Evolutionary conservation across 2,888 invertebrate genomes (phyloP).

Genomic region (Polylopha cassiicola): DNA sequence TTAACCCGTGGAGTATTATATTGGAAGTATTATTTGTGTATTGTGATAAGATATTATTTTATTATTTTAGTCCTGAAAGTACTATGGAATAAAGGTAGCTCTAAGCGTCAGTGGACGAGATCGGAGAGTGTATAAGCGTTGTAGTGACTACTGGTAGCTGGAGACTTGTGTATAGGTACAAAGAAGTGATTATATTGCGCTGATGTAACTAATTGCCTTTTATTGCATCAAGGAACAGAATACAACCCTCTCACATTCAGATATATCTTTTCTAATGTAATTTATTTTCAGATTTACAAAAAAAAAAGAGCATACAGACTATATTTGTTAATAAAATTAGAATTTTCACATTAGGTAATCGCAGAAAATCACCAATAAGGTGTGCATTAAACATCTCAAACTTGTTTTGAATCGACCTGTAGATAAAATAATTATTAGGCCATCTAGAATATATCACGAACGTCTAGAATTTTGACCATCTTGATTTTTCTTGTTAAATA

Average conservation of each 20-base stretch:
- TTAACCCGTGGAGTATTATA: constrained; percentile 71
- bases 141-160: constrained; percentile 64
- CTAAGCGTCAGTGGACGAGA: constrained; percentile 57
- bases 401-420: too few relatives aligned
- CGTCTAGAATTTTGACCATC: constrained; percentile 46
- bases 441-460: constrained; percentile 48
- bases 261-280: too few relatives aligned
- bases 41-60: constrained; percentile 70
- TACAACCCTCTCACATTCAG: too few relatives aligned
- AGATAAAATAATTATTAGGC: constrained; percentile 38
- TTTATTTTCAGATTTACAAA: too few relatives aligned
- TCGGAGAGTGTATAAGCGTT: constrained; percentile 63
- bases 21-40: constrained; percentile 69
- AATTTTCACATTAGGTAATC: too few relatives aligned
- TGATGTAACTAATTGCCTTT: constrained; percentile 48
- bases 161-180: constrained; percentile 69
- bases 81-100: constrained; percentile 66
- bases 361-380: too few relatives aligned
- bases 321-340: too few relatives aligned
- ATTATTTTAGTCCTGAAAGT: constrained; percentile 65
- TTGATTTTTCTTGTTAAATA: constrained; percentile 40
- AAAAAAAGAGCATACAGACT: too few relatives aligned
- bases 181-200: constrained; percentile 74
- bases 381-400: too few relatives aligned
- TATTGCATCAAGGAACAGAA: too few relatives aligned